Percentiles rank a stretch among this genome's conserved stretches.
Evolutionary conservation across 2,113 vertebrate genomes (phyloP).

Genomic region (Scytalopus superciliaris): DNA sequence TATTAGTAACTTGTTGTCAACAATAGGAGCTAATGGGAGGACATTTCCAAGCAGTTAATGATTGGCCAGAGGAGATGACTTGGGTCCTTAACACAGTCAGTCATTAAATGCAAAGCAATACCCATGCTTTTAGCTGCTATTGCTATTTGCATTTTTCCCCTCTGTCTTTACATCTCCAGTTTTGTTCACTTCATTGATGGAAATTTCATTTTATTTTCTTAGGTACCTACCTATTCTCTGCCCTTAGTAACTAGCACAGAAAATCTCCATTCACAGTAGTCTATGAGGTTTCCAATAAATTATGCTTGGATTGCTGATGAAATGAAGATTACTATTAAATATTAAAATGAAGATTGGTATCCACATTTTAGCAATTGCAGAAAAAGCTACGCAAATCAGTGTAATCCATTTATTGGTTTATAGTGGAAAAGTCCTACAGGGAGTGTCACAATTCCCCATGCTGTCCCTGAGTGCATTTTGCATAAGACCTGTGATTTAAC

Average conservation of each 20-base stretch:
- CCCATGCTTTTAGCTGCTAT: not conserved
- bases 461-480: slow-evolving; percentile 47
- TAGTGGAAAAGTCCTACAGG: not conserved
- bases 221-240: not conserved
- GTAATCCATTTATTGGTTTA: slow-evolving; percentile 62
- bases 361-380: not conserved
- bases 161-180: not conserved
- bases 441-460: slow-evolving; percentile 28
- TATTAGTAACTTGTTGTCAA: slow-evolving; percentile 37
- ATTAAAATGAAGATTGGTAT: not conserved
- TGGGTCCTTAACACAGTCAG: not conserved
- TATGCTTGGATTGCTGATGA: not conserved
- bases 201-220: not conserved
- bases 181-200: not conserved
- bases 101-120: slow-evolving; percentile 33
- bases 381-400: not conserved
- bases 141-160: not conserved
- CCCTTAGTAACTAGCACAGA: not conserved
- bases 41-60: slow-evolving; percentile 35
- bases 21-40: slow-evolving; percentile 14
- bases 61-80: slow-evolving; percentile 30
- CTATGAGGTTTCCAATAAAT: not conserved
- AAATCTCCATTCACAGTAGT: not conserved
- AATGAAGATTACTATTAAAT: slow-evolving; percentile 25
- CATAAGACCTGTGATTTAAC: slow-evolving; percentile 59